These are phyloP conservation scores for Etia nguti DNA, from an alignment of 2,113 vertebrate genomes.

Conservation along the genomic window DNA sequence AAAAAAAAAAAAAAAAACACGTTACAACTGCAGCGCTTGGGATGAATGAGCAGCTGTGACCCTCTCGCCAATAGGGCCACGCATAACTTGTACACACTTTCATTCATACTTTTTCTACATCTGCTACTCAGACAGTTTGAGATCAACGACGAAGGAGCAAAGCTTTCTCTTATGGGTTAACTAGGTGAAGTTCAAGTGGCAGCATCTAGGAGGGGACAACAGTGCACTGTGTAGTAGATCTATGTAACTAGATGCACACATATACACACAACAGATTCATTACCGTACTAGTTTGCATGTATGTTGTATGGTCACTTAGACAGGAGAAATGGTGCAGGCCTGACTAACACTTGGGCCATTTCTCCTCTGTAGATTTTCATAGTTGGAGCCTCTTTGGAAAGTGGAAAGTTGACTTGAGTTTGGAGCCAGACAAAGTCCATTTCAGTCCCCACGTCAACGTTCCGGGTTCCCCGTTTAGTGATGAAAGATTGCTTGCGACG, in stretches of 20 bases:
- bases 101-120: conserved; percentile 63
- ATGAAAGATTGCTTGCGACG: background rate
- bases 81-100: conserved; percentile 49
- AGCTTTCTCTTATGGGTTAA: conserved; percentile 31
- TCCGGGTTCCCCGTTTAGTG: background rate
- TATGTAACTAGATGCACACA: conserved; percentile 64
- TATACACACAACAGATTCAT: conserved; percentile 52
- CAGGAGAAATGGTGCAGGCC: conserved; percentile 39
- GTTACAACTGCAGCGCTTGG: conserved; percentile 45
- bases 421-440: conserved; percentile 33
- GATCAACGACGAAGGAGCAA: conserved; percentile 12
- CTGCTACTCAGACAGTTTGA: conserved; percentile 45
- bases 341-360: conserved; percentile 31
- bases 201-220: conserved; percentile 16
- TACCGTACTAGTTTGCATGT: conserved; percentile 76
- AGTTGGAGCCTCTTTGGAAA: conserved; percentile 62
- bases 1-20: background rate
- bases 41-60: conserved; percentile 53
- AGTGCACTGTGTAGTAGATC: conserved; percentile 63
- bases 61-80: conserved; percentile 20
- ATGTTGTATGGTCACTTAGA: conserved; percentile 75
- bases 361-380: conserved; percentile 72
- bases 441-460: conserved; percentile 46
- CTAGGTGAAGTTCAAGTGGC: conserved; percentile 24
- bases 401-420: conserved; percentile 44